Conservation (phyloP, 2,888 invertebrate species). For the Asteroscopus sphinx region DNA sequence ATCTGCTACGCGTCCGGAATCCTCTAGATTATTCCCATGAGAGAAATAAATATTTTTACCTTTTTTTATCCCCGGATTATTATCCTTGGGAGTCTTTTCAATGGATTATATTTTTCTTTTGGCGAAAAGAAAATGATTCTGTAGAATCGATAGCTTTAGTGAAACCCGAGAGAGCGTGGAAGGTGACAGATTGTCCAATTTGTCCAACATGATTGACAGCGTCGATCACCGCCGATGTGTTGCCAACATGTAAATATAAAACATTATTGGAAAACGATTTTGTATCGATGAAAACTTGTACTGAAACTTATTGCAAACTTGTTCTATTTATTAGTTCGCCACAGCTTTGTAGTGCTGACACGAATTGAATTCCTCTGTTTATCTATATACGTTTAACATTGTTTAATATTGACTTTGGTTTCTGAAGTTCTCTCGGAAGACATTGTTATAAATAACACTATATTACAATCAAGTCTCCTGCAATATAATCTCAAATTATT, state of each 20-base stretch:
- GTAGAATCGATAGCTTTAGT: conserved; percentile 21
- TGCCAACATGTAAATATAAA: conserved; percentile 39
- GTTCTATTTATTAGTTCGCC: conserved; percentile 37
- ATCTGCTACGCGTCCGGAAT: conserved; percentile 42
- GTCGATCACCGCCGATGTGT: conserved; percentile 52
- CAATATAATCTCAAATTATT: too few species aligned
- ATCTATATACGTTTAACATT: conserved; percentile 6
- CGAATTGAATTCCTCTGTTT: conserved; percentile 46
- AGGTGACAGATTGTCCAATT: conserved; percentile 70
- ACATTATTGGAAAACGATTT: conserved; percentile 66
- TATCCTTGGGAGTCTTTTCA: conserved; percentile 9
- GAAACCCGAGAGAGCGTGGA: conserved; percentile 51
- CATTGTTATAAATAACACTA: too few species aligned
- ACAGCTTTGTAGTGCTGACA: conserved; percentile 39
- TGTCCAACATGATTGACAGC: conserved; percentile 62
- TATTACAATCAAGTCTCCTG: too few species aligned
- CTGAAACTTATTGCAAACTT: conserved; percentile 43
- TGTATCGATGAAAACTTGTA: conserved; percentile 47
- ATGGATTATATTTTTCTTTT: conserved; percentile 10
- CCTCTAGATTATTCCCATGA: conserved; percentile 44
- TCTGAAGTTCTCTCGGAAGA: too few species aligned
- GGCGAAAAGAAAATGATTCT: conserved; percentile 1
- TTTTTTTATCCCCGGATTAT: conserved; percentile 29
- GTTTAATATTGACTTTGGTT: neutral
- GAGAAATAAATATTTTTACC: conserved; percentile 43